phyloP scores from a whole-genome alignment of 2,797 vertebrate genomes.

The Saxicola maurus region DNA sequence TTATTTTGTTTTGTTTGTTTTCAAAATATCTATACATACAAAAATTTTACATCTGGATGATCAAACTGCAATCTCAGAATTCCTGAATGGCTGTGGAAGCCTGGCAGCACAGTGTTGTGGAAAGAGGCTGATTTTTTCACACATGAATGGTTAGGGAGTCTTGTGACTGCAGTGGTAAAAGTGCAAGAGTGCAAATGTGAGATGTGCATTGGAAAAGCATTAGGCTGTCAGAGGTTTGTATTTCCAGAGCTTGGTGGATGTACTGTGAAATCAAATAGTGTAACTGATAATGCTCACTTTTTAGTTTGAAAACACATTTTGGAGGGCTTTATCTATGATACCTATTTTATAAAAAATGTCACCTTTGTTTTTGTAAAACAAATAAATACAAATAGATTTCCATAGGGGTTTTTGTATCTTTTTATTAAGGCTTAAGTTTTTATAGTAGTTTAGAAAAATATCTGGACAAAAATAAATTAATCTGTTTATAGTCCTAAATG shows the following conservation, averaged over 20 bases:
- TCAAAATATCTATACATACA: neutral
- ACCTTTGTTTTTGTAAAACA: neutral
- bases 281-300: neutral
- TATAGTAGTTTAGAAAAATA: neutral
- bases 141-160: neutral
- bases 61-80: neutral
- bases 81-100: neutral
- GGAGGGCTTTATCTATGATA: neutral
- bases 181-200: neutral
- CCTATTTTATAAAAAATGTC: neutral
- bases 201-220: neutral
- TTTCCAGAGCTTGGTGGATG: neutral
- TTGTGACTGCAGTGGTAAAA: neutral
- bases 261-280: neutral
- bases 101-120: neutral
- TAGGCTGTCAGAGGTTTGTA: neutral
- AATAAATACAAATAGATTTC: neutral
- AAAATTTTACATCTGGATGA: neutral
- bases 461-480: slow-evolving; percentile 12
- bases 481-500: neutral
- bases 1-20: neutral
- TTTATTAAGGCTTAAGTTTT: slow-evolving; percentile 10
- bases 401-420: neutral
- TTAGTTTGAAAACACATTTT: neutral
- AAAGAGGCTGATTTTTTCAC: neutral